phyloP scores from a whole-genome alignment of 2,888 invertebrate species.

The Caenorhabditis uteleia region DNA sequence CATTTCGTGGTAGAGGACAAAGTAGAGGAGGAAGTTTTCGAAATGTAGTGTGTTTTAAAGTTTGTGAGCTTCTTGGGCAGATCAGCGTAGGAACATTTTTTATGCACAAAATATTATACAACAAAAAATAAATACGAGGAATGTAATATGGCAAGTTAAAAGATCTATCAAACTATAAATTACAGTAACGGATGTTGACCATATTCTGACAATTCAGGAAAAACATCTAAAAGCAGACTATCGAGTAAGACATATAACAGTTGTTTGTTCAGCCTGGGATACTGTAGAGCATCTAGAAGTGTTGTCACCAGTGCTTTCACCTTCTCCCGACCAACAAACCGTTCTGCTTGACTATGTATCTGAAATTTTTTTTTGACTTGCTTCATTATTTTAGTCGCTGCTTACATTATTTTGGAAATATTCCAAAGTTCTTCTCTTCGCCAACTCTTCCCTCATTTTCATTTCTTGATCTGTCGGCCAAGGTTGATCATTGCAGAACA shows the following conservation, averaged over 20 bases:
- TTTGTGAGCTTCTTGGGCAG: too few relatives aligned
- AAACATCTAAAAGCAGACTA: slow-evolving; percentile 23
- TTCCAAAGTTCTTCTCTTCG: slow-evolving; percentile 54
- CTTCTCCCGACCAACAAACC: slow-evolving; percentile 35
- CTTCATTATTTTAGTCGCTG: not conserved
- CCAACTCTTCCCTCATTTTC: slow-evolving; percentile 57
- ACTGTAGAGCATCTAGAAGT: slow-evolving; percentile 71
- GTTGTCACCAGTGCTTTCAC: slow-evolving; percentile 26
- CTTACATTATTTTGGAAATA: slow-evolving; percentile 35
- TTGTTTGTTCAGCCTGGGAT: slow-evolving; percentile 76
- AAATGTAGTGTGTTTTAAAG: too few relatives aligned
- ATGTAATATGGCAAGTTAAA: too few relatives aligned
- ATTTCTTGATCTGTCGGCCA: slow-evolving; percentile 56
- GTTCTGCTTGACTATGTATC: slow-evolving; percentile 33
- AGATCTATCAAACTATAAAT: not conserved
- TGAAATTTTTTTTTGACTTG: slow-evolving; percentile 13
- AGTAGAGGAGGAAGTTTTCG: too few relatives aligned
- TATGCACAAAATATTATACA: too few relatives aligned
- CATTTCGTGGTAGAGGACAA: too few relatives aligned
- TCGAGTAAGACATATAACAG: slow-evolving; percentile 83
- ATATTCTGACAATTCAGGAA: slow-evolving; percentile 24
- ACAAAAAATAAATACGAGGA: too few relatives aligned
- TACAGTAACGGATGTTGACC: slow-evolving; percentile 25
- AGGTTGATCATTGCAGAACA: slow-evolving; percentile 47
- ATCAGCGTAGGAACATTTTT: too few relatives aligned